Base-by-base conservation (phyloP, 2,113 vertebrate species). In the Chionodraco myersi region DNA sequence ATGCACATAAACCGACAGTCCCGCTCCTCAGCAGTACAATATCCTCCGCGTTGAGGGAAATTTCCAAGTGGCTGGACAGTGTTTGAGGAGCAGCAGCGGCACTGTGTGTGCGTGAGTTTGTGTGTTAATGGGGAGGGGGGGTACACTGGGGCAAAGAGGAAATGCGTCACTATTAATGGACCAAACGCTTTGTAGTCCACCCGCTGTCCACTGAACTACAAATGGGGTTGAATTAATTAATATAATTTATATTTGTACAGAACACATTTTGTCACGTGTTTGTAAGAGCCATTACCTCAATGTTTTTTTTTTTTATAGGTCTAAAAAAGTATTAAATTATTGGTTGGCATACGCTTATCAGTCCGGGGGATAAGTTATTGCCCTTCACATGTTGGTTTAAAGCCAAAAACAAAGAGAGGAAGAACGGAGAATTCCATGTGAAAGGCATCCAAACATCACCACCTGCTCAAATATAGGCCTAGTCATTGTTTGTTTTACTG, bases 81-180 rank as follows among this genome's bases (percentile, higher is more conserved):
- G 81, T 70, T 69, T n/a, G 79, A 68, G 85, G 34, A 72, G 81
- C 77, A 15, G 68, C 66, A n/a, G 62, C 65, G n/a, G 64, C 74
- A 47, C 60, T 9, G 75, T 68, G 10, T 64, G 58, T 60, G 75
- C 65, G 77, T 68, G 77, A 72, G 76, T 73, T 77, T 86, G 77
- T 68, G 77, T 73, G 79, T 86, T 67, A 87, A 75, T 67, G 74
- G 72, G 75, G 72, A 48, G 30, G 26, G 67, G 83, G 82, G 57
- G 30, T 86, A 65, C 75, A 47, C 82, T 80, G 86, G 87, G 85
- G 75, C 66, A 71, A 74, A 84, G 56, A 90, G 94, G 94, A 95
- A 94, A 90, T 91, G 63, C 94, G 94, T 95, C 94, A 95, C 88
- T 84, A 86, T 56, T 57, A 84, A 84, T 88, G 89, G 93, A 76